Base-by-base conservation (phyloP, 2,797 vertebrate genomes). In the Urosaurus nigricauda region DNA sequence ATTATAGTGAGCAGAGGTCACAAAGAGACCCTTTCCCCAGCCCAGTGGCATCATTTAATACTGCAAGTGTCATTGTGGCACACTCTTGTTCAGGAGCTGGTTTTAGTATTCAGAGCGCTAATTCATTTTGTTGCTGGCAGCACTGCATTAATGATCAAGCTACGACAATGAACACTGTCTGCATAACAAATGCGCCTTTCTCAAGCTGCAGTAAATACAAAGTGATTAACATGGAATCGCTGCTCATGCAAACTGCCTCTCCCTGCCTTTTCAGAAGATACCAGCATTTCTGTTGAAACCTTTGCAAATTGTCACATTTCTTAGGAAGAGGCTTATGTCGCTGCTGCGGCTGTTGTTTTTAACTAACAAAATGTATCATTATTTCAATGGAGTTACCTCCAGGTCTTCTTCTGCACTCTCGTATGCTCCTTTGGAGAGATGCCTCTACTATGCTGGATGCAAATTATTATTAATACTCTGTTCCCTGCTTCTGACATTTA, bases 121-220 rank as follows among this genome's bases (percentile, higher is more conserved):
- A 96, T 96, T 96, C 95, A 94, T 95, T 95, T 93, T 94, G 95
- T 93, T 95, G 94, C 95, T 94, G 94, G 94, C 94, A 92, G 94
- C 87, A 86, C 95, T 93, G 94, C 96, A 94, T 96, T 96, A 96
- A 94, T 93, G 94, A 95, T 96, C 94, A 93, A 93, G 90, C 93
- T 87, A 95, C 87, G 84, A 96, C 96, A 96, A 95, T 94, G 96
- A 95, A 96, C 96, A 94, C 95, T 95, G 96, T 96, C 95, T 95
- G 95, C 95, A 96, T 96, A 95, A 97, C 96, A 96, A 96, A 96
- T 94, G 91, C 0, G 94, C 93, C 95, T 97, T 96, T 97, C 96
- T 96, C 88, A 84, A 96, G 94, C 94, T 93, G 93, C 96, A 94
- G 96, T 95, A 95, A 95, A 96, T 94, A 95, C 93, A 92, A 88